Evolutionary conservation across 2,888 invertebrate species (phyloP).

Genomic region (Idaea biselata): DNA sequence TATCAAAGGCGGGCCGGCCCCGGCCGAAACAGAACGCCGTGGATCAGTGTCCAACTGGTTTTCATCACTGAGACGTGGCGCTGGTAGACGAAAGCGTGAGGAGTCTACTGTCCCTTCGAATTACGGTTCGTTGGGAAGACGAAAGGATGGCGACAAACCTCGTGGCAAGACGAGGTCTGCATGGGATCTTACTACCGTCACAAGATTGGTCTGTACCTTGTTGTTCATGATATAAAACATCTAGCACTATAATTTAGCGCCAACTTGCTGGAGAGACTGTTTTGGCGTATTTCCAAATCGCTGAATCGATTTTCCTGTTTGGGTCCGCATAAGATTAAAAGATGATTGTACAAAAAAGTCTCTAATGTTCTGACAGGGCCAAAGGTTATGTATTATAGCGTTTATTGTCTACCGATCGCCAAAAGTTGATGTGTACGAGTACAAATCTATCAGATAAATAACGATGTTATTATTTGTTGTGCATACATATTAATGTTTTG

Average conservation of each 20-base stretch:
- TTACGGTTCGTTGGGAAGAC: slow-evolving; percentile 78
- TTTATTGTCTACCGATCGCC: neutral
- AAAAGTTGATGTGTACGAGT: neutral
- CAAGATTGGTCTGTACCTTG: slow-evolving; percentile 79
- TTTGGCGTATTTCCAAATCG: slow-evolving; percentile 71
- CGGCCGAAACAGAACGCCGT: slow-evolving; percentile 82
- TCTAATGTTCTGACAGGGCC: slow-evolving; percentile 18
- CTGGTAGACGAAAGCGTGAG: slow-evolving; percentile 69
- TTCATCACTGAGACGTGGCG: slow-evolving; percentile 86
- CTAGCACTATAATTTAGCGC: slow-evolving; percentile 26
- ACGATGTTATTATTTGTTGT: neutral
- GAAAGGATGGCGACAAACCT: slow-evolving; percentile 70
- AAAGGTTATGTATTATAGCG: neutral
- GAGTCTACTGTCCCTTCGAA: slow-evolving; percentile 59
- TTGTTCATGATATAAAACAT: slow-evolving; percentile 30
- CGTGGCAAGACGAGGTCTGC: slow-evolving; percentile 78
- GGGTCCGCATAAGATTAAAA: slow-evolving; percentile 54
- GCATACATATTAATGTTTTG: neutral
- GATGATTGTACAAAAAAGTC: slow-evolving; percentile 51
- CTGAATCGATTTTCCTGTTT: slow-evolving; percentile 69
- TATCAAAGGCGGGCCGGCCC: slow-evolving; percentile 72
- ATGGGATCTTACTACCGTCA: slow-evolving; percentile 82
- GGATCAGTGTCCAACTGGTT: slow-evolving; percentile 90
- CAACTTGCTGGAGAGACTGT: slow-evolving; percentile 57
- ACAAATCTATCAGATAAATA: neutral